Percentiles rank a stretch among this genome's conserved stretches.
phyloP scores from a whole-genome alignment of 1,140 invertebrate genomes.

The Spodoptera frugiperda region DNA sequence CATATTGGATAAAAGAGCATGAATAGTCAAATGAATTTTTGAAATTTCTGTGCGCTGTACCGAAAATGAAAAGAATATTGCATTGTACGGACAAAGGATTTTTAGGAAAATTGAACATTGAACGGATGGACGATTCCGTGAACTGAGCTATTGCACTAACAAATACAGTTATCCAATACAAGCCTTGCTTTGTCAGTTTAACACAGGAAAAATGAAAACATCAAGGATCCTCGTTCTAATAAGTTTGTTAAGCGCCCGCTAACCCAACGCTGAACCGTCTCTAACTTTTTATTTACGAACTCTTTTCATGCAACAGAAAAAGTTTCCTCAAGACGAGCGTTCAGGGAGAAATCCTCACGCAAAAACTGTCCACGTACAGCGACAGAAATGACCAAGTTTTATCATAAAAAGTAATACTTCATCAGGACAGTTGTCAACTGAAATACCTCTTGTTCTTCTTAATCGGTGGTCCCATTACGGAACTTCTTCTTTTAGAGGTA shows the following conservation, averaged over 20 bases:
- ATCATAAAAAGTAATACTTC: conserved; percentile 48
- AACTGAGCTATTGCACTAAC: conserved; percentile 20
- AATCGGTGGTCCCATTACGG: conserved; percentile 46
- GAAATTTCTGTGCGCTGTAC: neutral
- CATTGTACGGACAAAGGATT: neutral
- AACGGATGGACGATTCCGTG: neutral
- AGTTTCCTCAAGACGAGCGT: conserved; percentile 36
- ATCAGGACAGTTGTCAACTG: conserved; percentile 37
- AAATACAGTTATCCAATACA: conserved; percentile 19
- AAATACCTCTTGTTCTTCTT: conserved; percentile 32
- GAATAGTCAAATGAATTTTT: neutral
- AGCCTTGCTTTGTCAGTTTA: conserved; percentile 12
- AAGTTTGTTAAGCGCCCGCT: conserved; percentile 31
- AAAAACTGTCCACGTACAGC: conserved; percentile 36
- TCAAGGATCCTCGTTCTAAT: conserved; percentile 3
- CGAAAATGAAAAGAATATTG: conserved; percentile 11
- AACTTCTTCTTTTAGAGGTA: conserved; percentile 25
- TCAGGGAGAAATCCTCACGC: conserved; percentile 32
- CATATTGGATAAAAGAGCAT: neutral
- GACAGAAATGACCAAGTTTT: conserved; percentile 37
- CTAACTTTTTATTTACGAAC: conserved; percentile 39
- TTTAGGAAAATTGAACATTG: neutral
- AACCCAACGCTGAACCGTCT: conserved; percentile 24
- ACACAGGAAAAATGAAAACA: conserved; percentile 33
- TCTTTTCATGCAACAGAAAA: conserved; percentile 33